phyloP scores from a whole-genome alignment of 2,113 vertebrate species.

The Clarias batrachus region DNA sequence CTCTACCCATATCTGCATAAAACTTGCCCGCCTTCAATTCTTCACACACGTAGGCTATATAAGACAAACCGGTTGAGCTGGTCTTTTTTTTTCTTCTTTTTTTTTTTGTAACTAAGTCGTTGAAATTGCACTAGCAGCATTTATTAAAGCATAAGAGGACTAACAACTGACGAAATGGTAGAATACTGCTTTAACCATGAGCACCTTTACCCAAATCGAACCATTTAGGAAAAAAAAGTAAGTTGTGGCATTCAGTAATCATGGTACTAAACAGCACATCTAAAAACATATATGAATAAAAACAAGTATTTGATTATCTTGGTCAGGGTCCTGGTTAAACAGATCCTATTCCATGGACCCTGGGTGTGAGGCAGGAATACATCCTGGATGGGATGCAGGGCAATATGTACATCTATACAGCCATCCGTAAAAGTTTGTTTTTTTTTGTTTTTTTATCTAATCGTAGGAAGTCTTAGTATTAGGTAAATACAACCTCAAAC shows the following conservation, averaged over 20 bases:
- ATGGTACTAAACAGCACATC: neutral
- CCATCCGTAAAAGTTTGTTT: neutral
- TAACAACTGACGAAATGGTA: neutral
- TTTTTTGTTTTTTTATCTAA: too few species aligned
- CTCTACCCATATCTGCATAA: neutral
- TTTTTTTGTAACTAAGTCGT: neutral
- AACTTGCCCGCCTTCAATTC: neutral
- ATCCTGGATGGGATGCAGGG: neutral
- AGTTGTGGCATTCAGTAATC: neutral
- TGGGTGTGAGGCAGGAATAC: neutral
- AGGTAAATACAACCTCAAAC: too few species aligned
- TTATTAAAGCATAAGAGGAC: neutral
- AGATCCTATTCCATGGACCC: neutral
- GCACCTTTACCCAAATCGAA: neutral
- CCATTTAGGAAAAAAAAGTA: neutral
- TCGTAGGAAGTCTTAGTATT: too few species aligned
- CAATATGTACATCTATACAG: neutral
- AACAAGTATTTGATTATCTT: too few species aligned
- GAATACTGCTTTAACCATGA: neutral
- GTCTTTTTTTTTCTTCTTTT: neutral
- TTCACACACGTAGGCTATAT: neutral
- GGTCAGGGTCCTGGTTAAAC: neutral
- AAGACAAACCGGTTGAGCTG: conserved; percentile 27
- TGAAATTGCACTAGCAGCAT: neutral
- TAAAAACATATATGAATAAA: neutral